Percentiles rank a stretch among this genome's conserved stretches.
Conservation (phyloP, 2,113 vertebrate species). For the Malurus cyaneus region DNA sequence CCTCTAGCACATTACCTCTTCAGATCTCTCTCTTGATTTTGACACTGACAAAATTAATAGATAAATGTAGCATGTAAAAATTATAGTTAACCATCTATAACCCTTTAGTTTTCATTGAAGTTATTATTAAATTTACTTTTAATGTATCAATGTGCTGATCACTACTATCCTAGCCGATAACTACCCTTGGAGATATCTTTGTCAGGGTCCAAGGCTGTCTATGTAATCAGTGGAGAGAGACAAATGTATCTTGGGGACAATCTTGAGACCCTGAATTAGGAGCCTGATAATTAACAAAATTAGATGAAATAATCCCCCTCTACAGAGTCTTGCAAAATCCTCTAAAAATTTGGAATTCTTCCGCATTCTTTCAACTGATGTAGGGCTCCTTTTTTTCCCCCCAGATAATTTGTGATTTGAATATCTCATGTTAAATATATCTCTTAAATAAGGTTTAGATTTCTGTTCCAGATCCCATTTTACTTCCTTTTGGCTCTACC, state of each 20-base stretch:
- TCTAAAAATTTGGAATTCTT: background rate
- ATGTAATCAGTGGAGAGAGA: background rate
- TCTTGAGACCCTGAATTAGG: background rate
- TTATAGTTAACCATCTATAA: background rate
- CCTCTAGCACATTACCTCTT: background rate
- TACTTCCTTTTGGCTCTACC: background rate
- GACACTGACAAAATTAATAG: background rate
- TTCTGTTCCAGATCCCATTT: background rate
- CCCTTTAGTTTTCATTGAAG: background rate
- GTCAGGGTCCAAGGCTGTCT: background rate
- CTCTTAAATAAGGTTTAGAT: background rate
- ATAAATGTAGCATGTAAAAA: background rate
- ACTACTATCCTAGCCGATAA: background rate
- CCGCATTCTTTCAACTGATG: background rate
- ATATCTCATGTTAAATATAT: background rate
- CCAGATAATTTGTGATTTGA: background rate
- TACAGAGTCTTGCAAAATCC: background rate
- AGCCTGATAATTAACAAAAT: background rate
- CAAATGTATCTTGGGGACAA: background rate
- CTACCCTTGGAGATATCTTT: background rate
- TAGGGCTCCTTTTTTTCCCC: fast-evolving
- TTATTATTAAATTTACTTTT: background rate
- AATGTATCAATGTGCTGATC: background rate
- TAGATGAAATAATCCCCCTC: background rate
- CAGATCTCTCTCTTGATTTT: background rate